Conservation (phyloP, 2,888 invertebrate species). For the Oscheius sp. region DNA sequence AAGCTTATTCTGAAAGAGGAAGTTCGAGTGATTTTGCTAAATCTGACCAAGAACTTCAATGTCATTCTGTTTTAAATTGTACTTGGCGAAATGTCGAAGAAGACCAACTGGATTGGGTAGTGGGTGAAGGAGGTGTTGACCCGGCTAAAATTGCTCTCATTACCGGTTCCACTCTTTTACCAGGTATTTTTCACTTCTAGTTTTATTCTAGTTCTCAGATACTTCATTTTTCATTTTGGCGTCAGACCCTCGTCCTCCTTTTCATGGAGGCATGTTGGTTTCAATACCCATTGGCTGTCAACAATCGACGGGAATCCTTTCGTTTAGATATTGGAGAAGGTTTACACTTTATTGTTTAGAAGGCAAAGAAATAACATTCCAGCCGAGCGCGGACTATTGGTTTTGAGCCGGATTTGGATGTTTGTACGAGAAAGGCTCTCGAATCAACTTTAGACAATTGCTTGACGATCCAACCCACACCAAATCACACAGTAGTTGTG, state of each 20-base stretch:
- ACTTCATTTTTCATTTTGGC: constrained; percentile 53
- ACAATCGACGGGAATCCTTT: constrained; percentile 52
- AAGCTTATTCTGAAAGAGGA: constrained; percentile 49
- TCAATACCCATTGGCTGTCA: constrained; percentile 59
- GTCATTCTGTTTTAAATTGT: constrained; percentile 39
- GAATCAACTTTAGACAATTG: constrained; percentile 51
- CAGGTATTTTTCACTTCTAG: constrained; percentile 36
- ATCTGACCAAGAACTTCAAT: constrained; percentile 47
- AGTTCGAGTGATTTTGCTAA: constrained; percentile 41
- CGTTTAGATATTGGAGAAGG: constrained; percentile 58
- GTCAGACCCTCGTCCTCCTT: constrained; percentile 49
- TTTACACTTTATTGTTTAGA: background rate
- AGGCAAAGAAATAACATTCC: background rate
- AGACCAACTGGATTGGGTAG: constrained; percentile 57
- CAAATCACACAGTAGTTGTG: constrained; percentile 55
- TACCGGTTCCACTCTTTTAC: constrained; percentile 51
- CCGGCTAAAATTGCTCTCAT: constrained; percentile 47
- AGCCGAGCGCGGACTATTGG: constrained; percentile 46
- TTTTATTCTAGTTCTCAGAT: constrained; percentile 31
- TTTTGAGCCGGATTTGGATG: constrained; percentile 53
- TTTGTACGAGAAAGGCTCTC: constrained; percentile 51
- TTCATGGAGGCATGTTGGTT: constrained; percentile 50
- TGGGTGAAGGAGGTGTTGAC: constrained; percentile 54
- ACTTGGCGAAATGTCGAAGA: constrained; percentile 54
- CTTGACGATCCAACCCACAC: constrained; percentile 50